Evolutionary conservation across 2,888 invertebrate species (phyloP), one percentile per base, ranked within the genome.

Genomic region (Lasioglossum zephyrum): DNA sequence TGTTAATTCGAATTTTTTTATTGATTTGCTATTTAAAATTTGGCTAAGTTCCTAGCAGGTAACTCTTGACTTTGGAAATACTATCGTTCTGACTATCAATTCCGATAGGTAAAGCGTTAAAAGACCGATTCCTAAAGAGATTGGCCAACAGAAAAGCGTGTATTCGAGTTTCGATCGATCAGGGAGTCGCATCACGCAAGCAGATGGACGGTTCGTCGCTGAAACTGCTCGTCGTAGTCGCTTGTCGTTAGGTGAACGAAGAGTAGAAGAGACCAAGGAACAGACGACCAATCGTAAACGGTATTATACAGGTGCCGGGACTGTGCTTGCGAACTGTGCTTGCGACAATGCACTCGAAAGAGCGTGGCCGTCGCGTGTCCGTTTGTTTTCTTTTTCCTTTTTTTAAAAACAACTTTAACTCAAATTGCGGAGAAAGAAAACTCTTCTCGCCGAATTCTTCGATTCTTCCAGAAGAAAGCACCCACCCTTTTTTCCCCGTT

Each of bases 281-380:
- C 88, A 89, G 90, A 90, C 87, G 86, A 84, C 86, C 89, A 84
- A 83, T 87, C 81, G 85, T 79, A 79, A 31, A 87, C 77, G 77
- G 66, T 88, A 87, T 88, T 82, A 81, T 87, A 80, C 60, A 87
- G 88, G 88, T 92, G 91, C 90, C 89, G 91, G 84, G 91, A 39
- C 69, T 87, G 63, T 63, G 63, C 88, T 90, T 92, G 90, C 89
- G 94, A 94, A 94, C 94, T 94, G 94, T 94, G 94, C 91, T 94
- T 94, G 94, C 90, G 87, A 94, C 93, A 93, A 93, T 90, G 80
- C 88, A 72, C 80, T 74, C 63, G 74, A 53, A 60, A 84, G 49
- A 73, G 72, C 84, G 76, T 66, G 49, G 66, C 53, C 73, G 49
- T 77, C 57, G 13, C 57, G n/a, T n/a, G n/a, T n/a, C n/a, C n/a